Conservation (phyloP, 1,140 invertebrate species). For the Lepidurus packardi region DNA sequence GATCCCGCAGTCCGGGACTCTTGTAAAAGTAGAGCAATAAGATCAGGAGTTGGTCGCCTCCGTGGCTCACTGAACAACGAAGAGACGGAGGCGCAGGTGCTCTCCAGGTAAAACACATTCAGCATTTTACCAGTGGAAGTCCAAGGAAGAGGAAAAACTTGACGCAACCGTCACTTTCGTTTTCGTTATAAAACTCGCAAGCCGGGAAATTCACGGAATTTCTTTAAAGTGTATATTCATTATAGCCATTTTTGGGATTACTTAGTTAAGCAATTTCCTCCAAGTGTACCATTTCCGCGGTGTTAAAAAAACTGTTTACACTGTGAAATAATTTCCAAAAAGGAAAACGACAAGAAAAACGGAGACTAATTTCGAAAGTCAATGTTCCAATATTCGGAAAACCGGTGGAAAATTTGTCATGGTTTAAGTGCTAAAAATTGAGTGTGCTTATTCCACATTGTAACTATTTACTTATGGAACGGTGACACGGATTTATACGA, state of each 20-base stretch:
- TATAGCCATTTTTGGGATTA: neutral
- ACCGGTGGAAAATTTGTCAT: neutral
- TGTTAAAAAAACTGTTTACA: neutral
- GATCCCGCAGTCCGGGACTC: neutral
- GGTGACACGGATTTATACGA: neutral
- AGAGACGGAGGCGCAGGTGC: conserved; percentile 20
- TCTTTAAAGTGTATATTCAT: neutral
- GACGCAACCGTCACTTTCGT: neutral
- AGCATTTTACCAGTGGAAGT: conserved; percentile 1
- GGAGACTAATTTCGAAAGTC: neutral
- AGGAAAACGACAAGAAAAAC: neutral
- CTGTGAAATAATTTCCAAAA: neutral
- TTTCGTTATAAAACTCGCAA: neutral
- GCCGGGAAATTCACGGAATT: neutral
- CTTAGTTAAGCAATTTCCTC: neutral
- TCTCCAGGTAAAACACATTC: conserved; percentile 9
- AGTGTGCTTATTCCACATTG: neutral
- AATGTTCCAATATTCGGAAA: neutral
- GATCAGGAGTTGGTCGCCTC: conserved; percentile 17
- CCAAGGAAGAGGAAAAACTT: neutral
- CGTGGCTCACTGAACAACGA: conserved; percentile 13
- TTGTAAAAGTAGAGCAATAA: conserved; percentile 22
- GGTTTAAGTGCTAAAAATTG: no score
- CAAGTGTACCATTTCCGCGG: neutral
- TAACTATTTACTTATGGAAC: neutral